phyloP scores from a whole-genome alignment of 2,113 vertebrate species.

The Vidua chalybeata region DNA sequence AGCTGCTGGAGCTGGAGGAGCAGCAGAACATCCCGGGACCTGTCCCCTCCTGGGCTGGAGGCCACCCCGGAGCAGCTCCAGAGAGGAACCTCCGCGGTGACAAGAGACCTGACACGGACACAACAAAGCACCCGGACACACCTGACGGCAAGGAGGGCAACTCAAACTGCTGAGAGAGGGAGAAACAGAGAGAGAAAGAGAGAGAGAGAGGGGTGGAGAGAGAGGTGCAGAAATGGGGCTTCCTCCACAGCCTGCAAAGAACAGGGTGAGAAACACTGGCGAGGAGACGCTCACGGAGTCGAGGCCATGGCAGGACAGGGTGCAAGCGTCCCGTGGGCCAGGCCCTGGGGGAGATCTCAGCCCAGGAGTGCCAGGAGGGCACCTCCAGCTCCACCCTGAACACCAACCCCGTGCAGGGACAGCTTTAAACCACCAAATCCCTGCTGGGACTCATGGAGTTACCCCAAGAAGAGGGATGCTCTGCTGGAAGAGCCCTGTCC shows the following conservation, averaged over 20 bases:
- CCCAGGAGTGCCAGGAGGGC: neutral
- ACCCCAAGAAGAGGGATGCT: neutral
- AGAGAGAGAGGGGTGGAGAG: slow-evolving; percentile 18
- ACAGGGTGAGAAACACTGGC: slow-evolving; percentile 70
- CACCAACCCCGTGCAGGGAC: neutral
- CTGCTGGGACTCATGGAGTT: rapidly evolving
- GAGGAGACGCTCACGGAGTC: slow-evolving; percentile 72
- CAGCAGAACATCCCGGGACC: neutral
- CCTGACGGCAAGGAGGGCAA: slow-evolving; percentile 59
- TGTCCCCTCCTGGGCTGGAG: neutral
- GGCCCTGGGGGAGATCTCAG: neutral
- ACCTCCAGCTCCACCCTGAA: neutral
- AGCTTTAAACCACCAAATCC: neutral
- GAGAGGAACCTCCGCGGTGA: slow-evolving; percentile 52
- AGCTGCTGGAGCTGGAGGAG: neutral
- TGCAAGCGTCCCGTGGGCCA: neutral
- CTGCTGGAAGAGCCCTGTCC: neutral
- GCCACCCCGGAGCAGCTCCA: neutral
- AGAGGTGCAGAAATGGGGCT: slow-evolving; percentile 79
- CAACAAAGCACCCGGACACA: slow-evolving; percentile 71
- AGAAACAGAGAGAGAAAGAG: slow-evolving; percentile 17
- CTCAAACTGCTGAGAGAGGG: slow-evolving; percentile 69
- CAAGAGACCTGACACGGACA: slow-evolving; percentile 64
- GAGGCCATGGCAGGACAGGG: slow-evolving; percentile 69
- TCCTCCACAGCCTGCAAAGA: slow-evolving; percentile 86